phyloP scores from a whole-genome alignment of 2,888 invertebrate species.

The Polia nebulosa region DNA sequence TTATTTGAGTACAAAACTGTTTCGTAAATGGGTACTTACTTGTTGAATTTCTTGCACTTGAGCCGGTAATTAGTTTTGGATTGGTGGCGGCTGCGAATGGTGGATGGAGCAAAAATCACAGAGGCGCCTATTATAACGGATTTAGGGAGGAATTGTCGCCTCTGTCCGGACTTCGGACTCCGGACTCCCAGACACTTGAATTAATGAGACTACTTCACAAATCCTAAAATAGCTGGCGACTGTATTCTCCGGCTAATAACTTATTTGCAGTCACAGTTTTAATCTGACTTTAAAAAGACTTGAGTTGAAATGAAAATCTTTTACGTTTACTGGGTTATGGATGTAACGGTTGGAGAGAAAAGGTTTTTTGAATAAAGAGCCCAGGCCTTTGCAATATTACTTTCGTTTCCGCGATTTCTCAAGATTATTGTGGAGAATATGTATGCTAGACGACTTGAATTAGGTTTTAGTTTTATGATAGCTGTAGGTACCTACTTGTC shows the following conservation, averaged over 20 bases:
- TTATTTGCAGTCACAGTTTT: constrained; percentile 68
- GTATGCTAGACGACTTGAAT: neutral
- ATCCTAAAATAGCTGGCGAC: constrained; percentile 69
- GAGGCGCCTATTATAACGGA: constrained; percentile 77
- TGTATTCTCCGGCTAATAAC: constrained; percentile 67
- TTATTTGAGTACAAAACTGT: constrained; percentile 49
- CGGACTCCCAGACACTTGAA: constrained; percentile 72
- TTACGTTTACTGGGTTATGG: constrained; percentile 67
- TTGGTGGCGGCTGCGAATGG: constrained; percentile 68
- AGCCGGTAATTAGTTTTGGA: constrained; percentile 82
- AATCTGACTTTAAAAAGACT: constrained; percentile 62
- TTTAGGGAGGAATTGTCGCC: constrained; percentile 74
- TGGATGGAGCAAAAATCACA: constrained; percentile 78
- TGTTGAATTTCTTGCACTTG: constrained; percentile 73
- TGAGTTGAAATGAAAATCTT: constrained; percentile 49
- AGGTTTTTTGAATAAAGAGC: neutral
- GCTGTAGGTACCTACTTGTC: too few species aligned
- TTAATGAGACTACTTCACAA: constrained; percentile 76
- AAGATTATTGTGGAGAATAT: neutral
- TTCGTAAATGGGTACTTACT: constrained; percentile 67
- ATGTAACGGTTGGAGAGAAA: constrained; percentile 1
- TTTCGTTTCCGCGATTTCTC: neutral
- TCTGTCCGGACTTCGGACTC: constrained; percentile 64
- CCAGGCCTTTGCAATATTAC: neutral
- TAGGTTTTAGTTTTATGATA: neutral